Evolutionary conservation across 2,113 vertebrate species (phyloP).

Genomic region (Cavia porcellus): DNA sequence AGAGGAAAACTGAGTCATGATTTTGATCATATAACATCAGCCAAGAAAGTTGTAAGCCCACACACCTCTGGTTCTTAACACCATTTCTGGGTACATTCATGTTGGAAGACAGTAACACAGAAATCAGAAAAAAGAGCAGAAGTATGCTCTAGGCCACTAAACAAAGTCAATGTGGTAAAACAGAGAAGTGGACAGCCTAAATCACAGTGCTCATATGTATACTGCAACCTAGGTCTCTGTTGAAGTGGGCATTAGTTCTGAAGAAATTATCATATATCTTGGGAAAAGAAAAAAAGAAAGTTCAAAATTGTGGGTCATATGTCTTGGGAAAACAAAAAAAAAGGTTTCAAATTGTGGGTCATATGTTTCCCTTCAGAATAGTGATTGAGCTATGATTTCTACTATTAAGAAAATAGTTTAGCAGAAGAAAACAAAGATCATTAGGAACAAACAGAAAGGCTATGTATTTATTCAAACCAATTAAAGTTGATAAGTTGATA

Average conservation of each 20-base stretch:
- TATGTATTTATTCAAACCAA: neutral
- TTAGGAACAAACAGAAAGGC: neutral
- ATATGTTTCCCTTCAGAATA: neutral
- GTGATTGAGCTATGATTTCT: neutral
- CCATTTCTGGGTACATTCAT: neutral
- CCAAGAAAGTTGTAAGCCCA: neutral
- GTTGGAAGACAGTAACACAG: neutral
- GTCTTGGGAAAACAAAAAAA: neutral
- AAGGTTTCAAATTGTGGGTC: neutral
- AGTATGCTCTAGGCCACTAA: neutral
- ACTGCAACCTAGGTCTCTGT: neutral
- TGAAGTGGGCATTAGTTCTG: neutral
- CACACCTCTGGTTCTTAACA: neutral
- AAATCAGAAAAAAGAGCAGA: neutral
- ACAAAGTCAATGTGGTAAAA: neutral
- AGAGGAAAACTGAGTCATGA: neutral
- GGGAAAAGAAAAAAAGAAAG: neutral
- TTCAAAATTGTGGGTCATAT: neutral
- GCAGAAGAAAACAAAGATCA: neutral
- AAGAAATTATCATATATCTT: neutral
- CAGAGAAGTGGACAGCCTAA: neutral
- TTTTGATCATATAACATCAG: neutral
- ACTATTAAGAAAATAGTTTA: neutral
- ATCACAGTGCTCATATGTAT: neutral
- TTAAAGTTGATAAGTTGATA: neutral